These are phyloP conservation scores for Terrapene triunguis DNA, from an alignment of 2,113 vertebrate genomes.

Conservation along the genomic window DNA sequence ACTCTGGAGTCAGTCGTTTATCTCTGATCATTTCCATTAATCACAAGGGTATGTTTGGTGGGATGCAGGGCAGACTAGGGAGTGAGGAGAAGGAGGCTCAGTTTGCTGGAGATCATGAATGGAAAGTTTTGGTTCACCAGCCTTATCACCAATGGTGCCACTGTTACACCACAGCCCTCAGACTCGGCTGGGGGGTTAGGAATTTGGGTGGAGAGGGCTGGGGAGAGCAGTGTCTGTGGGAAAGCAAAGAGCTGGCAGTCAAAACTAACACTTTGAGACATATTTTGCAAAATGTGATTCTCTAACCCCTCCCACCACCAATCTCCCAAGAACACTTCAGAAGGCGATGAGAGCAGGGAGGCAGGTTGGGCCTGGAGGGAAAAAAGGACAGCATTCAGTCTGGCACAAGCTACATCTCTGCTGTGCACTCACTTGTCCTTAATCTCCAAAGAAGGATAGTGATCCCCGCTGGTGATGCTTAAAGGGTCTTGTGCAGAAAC, in stretches of 20 bases:
- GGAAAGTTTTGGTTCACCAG: constrained; percentile 47
- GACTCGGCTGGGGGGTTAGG: constrained; percentile 9
- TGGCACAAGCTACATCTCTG: background rate
- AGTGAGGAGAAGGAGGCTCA: background rate
- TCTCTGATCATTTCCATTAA: background rate
- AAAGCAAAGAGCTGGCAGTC: constrained; percentile 39
- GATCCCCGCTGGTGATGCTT: background rate
- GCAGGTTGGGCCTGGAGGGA: background rate
- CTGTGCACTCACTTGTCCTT: background rate
- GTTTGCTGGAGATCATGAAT: constrained; percentile 34
- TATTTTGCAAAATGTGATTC: constrained; percentile 44
- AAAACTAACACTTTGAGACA: constrained; percentile 43
- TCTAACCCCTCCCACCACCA: background rate
- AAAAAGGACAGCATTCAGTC: background rate
- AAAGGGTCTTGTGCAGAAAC: background rate
- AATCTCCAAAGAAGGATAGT: background rate
- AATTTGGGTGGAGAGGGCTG: background rate
- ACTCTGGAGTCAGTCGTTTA: background rate
- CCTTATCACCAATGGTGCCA: constrained; percentile 19
- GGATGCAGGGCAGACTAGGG: background rate
- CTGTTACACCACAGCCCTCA: constrained; percentile 41
- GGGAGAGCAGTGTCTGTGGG: constrained; percentile 34
- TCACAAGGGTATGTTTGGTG: background rate
- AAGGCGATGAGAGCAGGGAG: background rate
- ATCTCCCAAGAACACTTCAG: constrained; percentile 6